Conservation (phyloP, 2,888 invertebrate species). For the Noctua janthe region DNA sequence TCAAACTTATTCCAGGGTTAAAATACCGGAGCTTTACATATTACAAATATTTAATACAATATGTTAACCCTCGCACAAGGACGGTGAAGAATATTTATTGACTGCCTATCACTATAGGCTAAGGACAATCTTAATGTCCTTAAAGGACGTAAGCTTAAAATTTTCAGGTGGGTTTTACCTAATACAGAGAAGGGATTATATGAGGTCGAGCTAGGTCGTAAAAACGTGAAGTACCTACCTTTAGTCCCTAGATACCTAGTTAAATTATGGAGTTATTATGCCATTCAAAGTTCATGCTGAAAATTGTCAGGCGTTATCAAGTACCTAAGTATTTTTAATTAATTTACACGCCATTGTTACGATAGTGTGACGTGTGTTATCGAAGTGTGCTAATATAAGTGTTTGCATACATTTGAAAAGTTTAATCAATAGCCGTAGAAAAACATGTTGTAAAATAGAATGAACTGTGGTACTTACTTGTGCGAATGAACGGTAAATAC, state of each 20-base stretch:
- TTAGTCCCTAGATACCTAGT: not conserved
- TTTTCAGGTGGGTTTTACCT: constrained; percentile 11
- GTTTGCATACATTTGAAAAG: constrained; percentile 36
- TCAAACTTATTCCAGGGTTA: not conserved
- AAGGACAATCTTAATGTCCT: constrained; percentile 39
- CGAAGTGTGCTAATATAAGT: constrained; percentile 29
- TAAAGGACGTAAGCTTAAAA: constrained; percentile 20
- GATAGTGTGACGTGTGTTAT: constrained; percentile 27
- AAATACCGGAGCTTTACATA: not conserved
- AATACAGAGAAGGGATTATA: constrained; percentile 29
- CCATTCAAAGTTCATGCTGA: constrained; percentile 16
- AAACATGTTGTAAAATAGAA: constrained; percentile 17
- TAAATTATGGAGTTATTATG: constrained; percentile 9
- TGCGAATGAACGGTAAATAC: constrained; percentile 5
- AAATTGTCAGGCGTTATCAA: constrained; percentile 14
- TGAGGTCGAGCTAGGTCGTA: constrained; percentile 14
- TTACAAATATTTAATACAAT: not conserved
- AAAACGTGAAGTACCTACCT: constrained; percentile 21
- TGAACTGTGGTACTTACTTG: not conserved
- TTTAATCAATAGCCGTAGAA: constrained; percentile 40
- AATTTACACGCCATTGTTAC: constrained; percentile 29
- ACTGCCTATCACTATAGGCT: constrained; percentile 6
- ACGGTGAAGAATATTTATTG: constrained; percentile 39
- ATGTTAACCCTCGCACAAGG: not conserved
- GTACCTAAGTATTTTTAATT: constrained; percentile 42